These are phyloP conservation scores for Drosophila navojoa DNA, from an alignment of 1,140 invertebrate genomes.

Conservation along the genomic window DNA sequence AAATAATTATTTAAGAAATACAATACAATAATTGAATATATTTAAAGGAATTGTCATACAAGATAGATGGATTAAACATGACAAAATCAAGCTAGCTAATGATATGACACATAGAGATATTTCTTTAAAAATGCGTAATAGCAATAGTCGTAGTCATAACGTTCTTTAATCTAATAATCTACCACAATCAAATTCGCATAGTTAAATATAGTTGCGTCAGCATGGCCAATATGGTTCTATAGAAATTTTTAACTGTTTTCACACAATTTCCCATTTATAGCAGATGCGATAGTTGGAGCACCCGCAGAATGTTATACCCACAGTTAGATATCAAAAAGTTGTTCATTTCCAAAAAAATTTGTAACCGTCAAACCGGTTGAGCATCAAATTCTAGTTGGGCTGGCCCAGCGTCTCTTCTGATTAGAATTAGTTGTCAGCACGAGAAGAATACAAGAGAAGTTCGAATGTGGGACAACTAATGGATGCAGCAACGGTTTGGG, in stretches of 20 bases:
- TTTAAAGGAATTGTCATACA: too few species aligned
- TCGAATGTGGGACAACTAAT: slow-evolving; percentile 25
- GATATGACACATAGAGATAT: too few species aligned
- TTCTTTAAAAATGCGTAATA: too few species aligned
- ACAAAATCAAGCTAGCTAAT: too few species aligned
- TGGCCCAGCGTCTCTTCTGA: slow-evolving; percentile 24
- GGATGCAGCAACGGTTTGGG: slow-evolving; percentile 41
- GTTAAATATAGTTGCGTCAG: background rate
- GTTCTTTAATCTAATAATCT: too few species aligned
- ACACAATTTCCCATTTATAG: slow-evolving; percentile 28
- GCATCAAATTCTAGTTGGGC: background rate
- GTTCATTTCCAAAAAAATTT: background rate
- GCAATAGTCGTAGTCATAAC: too few species aligned
- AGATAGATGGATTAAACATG: too few species aligned
- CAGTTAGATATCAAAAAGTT: slow-evolving; percentile 32
- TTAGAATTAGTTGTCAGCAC: slow-evolving; percentile 23
- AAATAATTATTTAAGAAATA: too few species aligned
- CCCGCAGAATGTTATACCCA: too few species aligned
- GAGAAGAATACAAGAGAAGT: background rate
- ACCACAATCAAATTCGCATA: background rate
- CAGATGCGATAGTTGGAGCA: background rate
- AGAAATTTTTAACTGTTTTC: too few species aligned
- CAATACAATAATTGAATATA: too few species aligned
- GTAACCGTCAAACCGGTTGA: slow-evolving; percentile 49
- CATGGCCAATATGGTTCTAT: too few species aligned